phyloP scores from a whole-genome alignment of 2,888 invertebrate species.

The Carpatolechia fugitivella region DNA sequence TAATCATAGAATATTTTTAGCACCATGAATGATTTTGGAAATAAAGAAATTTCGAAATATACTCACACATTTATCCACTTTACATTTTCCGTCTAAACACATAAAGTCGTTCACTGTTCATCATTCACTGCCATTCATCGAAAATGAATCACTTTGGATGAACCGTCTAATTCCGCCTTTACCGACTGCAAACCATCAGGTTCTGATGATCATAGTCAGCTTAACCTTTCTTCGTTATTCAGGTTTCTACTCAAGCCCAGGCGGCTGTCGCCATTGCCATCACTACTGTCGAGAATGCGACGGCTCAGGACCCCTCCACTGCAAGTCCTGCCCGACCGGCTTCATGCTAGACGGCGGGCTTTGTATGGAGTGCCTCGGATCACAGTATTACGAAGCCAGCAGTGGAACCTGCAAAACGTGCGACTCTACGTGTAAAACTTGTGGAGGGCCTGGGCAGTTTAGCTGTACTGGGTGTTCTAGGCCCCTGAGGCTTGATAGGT shows the following conservation, averaged over 20 bases:
- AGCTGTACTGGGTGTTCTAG: conserved; percentile 83
- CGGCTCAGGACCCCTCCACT: conserved; percentile 87
- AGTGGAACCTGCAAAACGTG: conserved; percentile 84
- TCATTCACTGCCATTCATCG: too few species aligned
- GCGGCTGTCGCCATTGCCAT: conserved; percentile 93
- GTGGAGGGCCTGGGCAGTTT: conserved; percentile 84
- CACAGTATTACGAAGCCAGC: conserved; percentile 85
- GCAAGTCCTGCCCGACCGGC: conserved; percentile 85
- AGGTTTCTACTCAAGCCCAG: conserved; percentile 89
- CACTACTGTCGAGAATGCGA: conserved; percentile 93
- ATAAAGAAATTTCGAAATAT: too few species aligned
- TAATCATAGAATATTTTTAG: too few species aligned
- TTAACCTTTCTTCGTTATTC: too few species aligned
- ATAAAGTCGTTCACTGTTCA: too few species aligned
- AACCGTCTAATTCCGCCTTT: too few species aligned
- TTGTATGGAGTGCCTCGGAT: conserved; percentile 87
- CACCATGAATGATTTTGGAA: too few species aligned
- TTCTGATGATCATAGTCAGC: too few species aligned
- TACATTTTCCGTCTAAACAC: too few species aligned
- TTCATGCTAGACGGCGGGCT: conserved; percentile 86
- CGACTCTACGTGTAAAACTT: conserved; percentile 81
- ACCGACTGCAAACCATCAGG: too few species aligned
- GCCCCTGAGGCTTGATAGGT: conserved; percentile 82
- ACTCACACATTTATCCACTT: too few species aligned
- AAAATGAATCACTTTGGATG: too few species aligned